Evolutionary conservation across 1,140 invertebrate genomes (phyloP).

Genomic region (Musca vetustissima): DNA sequence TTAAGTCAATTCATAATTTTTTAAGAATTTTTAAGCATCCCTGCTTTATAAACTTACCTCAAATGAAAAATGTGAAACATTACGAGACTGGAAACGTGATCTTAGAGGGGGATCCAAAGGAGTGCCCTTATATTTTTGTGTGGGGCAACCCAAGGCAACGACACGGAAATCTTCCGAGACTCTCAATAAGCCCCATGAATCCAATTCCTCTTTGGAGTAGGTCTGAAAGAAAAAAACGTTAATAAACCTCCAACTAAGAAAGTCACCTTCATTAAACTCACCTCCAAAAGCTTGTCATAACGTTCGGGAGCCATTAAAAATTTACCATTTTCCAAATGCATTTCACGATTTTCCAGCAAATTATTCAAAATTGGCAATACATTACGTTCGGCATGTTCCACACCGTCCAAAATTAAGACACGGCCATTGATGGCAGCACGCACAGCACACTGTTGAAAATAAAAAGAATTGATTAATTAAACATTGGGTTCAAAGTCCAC

Average conservation of each 20-base stretch:
- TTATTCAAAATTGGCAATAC: slow-evolving; percentile 97
- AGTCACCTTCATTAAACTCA: too few relatives aligned
- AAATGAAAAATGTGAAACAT: slow-evolving; percentile 68
- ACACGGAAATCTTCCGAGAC: slow-evolving; percentile 91
- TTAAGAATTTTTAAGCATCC: too few relatives aligned
- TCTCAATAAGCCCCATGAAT: slow-evolving; percentile 82
- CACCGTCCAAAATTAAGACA: slow-evolving; percentile 91
- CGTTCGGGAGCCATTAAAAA: slow-evolving; percentile 85
- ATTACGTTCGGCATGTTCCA: slow-evolving; percentile 97
- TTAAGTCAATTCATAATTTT: too few relatives aligned
- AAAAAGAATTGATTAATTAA: neutral
- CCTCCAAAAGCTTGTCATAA: slow-evolving; percentile 89
- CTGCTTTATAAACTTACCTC: slow-evolving; percentile 59
- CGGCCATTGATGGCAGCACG: slow-evolving; percentile 85
- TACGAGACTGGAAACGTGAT: slow-evolving; percentile 91
- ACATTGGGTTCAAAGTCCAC: slow-evolving; percentile 7
- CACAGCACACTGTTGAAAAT: slow-evolving; percentile 74
- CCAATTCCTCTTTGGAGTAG: slow-evolving; percentile 76
- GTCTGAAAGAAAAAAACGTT: slow-evolving; percentile 60
- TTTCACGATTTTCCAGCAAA: slow-evolving; percentile 96
- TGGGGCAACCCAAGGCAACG: slow-evolving; percentile 85
- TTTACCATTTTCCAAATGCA: slow-evolving; percentile 96
- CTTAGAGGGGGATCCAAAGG: slow-evolving; percentile 93
- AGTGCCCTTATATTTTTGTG: slow-evolving; percentile 88
- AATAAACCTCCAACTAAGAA: neutral